These are phyloP conservation scores for Campylomormyrus numenius DNA, from an alignment of 2,113 vertebrate genomes.

Conservation along the genomic window DNA sequence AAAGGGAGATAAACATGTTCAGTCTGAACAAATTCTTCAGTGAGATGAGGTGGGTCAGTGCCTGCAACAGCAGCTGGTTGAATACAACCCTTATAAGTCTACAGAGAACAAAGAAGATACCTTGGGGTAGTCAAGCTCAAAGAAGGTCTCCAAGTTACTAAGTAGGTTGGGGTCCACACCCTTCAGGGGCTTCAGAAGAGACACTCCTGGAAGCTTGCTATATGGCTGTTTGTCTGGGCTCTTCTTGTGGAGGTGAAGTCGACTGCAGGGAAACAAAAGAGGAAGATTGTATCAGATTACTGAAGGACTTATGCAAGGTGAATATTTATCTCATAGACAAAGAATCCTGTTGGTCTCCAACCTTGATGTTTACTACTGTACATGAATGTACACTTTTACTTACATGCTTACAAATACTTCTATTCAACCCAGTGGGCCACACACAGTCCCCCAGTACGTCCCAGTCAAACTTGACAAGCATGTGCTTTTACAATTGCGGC, in stretches of 20 bases:
- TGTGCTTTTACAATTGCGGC: not conserved
- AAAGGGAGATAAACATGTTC: not conserved
- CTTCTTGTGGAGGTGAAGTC: constrained; percentile 86
- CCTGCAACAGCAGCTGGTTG: not conserved
- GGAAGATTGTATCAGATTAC: not conserved
- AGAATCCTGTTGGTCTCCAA: not conserved
- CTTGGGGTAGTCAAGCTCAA: constrained; percentile 91
- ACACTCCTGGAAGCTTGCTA: constrained; percentile 80
- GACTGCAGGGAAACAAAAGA: constrained; percentile 53
- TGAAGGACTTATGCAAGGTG: not conserved
- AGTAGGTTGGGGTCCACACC: constrained; percentile 91
- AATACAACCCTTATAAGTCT: not conserved
- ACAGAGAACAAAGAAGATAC: constrained; percentile 48
- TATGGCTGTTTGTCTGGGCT: constrained; percentile 81
- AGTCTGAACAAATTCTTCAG: not conserved
- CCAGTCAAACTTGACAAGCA: not conserved
- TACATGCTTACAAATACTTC: not conserved
- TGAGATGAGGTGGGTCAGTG: not conserved
- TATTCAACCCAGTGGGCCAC: not conserved
- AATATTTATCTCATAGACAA: not conserved
- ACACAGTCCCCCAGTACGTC: not conserved
- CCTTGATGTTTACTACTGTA: not conserved
- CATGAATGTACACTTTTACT: not conserved
- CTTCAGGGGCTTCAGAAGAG: constrained; percentile 88
- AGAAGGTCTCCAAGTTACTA: constrained; percentile 95